Percentiles rank a stretch among this genome's conserved stretches.
Evolutionary conservation across 2,888 invertebrate genomes (phyloP).

Genomic region (Nomada hirtipes): DNA sequence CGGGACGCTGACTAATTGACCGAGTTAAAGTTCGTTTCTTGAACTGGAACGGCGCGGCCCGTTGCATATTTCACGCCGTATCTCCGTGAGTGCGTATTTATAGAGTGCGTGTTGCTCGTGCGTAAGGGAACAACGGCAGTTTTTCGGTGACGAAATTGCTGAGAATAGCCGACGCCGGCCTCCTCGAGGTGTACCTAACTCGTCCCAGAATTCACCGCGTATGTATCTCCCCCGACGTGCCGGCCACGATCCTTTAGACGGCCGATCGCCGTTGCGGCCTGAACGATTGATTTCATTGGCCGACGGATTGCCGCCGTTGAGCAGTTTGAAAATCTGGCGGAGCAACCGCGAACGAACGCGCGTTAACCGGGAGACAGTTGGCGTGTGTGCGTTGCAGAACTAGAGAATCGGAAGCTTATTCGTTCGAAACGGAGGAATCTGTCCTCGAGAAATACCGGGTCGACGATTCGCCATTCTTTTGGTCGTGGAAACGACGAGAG

Average conservation of each 20-base stretch:
- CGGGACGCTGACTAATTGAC: conserved; percentile 51
- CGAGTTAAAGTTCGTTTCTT: conserved; percentile 50
- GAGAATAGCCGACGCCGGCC: conserved; percentile 53
- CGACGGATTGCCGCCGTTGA: no score
- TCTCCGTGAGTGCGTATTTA: conserved; percentile 66
- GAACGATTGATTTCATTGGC: background rate
- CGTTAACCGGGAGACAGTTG: background rate
- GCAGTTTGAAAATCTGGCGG: no score
- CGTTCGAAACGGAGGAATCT: conserved; percentile 33
- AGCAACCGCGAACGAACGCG: background rate
- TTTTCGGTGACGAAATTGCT: conserved; percentile 67
- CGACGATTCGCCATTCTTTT: conserved; percentile 47
- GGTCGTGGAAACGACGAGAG: conserved; percentile 5
- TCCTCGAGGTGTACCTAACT: background rate
- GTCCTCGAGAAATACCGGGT: conserved; percentile 40
- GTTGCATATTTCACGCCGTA: conserved; percentile 42
- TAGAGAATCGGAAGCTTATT: conserved; percentile 13
- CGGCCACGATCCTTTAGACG: no score
- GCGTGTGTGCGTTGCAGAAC: background rate
- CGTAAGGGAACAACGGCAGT: conserved; percentile 35
- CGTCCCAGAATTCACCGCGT: conserved; percentile 7
- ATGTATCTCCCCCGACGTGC: background rate
- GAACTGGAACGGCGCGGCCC: conserved; percentile 39
- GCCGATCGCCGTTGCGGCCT: background rate
- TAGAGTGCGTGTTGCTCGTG: conserved; percentile 39